These are phyloP conservation scores for Mirounga angustirostris DNA, from an alignment of 2,113 vertebrate genomes.

Conservation along the genomic window DNA sequence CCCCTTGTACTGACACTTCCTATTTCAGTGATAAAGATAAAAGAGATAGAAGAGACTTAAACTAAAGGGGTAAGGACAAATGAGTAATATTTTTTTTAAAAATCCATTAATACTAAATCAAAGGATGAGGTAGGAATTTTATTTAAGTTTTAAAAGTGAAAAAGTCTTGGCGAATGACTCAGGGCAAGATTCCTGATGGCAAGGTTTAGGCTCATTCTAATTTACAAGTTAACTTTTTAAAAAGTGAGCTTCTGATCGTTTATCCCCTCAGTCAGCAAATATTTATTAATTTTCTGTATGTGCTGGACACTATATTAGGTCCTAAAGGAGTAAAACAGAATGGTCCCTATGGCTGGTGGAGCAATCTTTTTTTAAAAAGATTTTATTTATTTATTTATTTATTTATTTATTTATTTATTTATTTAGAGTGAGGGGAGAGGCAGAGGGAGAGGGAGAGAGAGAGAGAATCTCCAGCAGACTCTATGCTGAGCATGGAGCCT, in stretches of 20 bases:
- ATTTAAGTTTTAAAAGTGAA: slow-evolving; percentile 9
- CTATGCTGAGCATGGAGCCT: neutral
- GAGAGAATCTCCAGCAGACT: neutral
- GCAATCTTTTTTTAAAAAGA: neutral
- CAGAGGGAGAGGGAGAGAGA: neutral
- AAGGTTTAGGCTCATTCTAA: slow-evolving; percentile 33
- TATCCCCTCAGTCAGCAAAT: neutral
- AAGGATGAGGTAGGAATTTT: neutral
- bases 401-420: neutral
- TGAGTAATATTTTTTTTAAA: neutral
- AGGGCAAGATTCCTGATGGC: neutral
- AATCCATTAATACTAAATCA: neutral
- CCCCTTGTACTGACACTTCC: neutral
- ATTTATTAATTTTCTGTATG: neutral
- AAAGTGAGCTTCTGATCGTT: neutral
- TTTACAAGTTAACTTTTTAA: neutral
- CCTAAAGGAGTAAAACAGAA: neutral
- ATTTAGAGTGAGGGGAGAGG: neutral
- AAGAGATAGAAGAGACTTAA: neutral
- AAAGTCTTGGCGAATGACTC: neutral
- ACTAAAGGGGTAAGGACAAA: neutral
- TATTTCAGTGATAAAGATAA: neutral
- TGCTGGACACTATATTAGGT: neutral
- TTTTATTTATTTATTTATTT: neutral
- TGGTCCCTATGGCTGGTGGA: neutral